Evolutionary conservation across 2,888 invertebrate genomes (phyloP).

Genomic region (Tipula lateralis): DNA sequence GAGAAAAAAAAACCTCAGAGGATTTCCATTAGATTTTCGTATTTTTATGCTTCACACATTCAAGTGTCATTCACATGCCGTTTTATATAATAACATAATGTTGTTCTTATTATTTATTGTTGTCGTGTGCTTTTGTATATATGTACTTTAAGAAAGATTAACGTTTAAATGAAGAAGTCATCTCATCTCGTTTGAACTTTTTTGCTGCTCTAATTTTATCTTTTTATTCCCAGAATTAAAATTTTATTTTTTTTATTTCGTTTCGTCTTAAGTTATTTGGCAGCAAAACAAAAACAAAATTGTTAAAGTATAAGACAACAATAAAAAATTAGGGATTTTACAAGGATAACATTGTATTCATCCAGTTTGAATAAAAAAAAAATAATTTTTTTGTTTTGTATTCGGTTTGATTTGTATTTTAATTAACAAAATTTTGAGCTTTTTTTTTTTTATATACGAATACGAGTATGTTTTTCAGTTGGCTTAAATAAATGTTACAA

Average conservation of each 20-base stretch:
- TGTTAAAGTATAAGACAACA: no score
- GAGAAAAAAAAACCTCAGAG: neutral
- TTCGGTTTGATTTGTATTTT: constrained; percentile 12
- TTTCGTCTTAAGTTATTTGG: neutral
- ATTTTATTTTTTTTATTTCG: neutral
- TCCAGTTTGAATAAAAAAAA: neutral
- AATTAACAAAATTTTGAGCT: neutral
- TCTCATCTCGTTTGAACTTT: neutral
- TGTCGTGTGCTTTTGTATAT: neutral
- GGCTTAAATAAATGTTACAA: neutral
- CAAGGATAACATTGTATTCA: neutral
- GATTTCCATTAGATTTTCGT: neutral
- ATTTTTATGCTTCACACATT: neutral
- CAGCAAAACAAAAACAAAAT: neutral
- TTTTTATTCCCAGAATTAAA: neutral
- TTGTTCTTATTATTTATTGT: neutral
- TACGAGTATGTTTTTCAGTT: neutral
- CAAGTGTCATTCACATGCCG: neutral
- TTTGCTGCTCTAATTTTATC: neutral
- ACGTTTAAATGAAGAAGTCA: neutral
- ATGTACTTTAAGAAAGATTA: neutral
- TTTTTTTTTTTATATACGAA: neutral
- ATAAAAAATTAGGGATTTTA: neutral
- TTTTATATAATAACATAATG: neutral
- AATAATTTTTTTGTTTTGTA: neutral